Evolutionary conservation across 2,113 vertebrate genomes (phyloP).

Genomic region (Raja brachyura): DNA sequence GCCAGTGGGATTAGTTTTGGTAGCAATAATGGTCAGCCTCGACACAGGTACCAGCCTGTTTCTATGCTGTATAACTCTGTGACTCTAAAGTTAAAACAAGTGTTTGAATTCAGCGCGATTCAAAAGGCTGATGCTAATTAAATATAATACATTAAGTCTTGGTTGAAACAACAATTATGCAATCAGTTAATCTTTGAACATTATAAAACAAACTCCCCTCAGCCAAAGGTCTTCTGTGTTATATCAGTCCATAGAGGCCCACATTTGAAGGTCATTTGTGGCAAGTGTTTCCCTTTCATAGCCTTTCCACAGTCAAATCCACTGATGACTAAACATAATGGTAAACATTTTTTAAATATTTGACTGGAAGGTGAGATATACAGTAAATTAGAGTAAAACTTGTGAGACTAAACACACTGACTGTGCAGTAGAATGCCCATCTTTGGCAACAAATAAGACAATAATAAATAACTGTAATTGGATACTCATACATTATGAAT

Average conservation of each 20-base stretch:
- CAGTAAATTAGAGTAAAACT: neutral
- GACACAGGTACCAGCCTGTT: too few relatives aligned
- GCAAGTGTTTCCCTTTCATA: neutral
- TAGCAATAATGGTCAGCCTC: too few relatives aligned
- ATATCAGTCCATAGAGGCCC: neutral
- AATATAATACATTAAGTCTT: neutral
- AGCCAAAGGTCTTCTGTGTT: neutral
- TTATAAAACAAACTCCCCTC: neutral
- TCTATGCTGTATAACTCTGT: neutral
- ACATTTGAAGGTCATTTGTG: neutral
- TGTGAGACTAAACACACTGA: neutral
- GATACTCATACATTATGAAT: slow-evolving; percentile 26
- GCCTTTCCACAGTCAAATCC: neutral
- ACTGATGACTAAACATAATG: neutral
- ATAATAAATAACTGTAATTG: slow-evolving; percentile 28
- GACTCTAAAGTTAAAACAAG: neutral
- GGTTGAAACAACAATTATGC: neutral
- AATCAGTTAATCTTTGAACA: neutral
- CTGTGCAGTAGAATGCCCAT: neutral
- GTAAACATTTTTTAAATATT: neutral
- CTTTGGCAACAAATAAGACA: neutral
- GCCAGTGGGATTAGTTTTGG: too few relatives aligned
- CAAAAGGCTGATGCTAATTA: neutral
- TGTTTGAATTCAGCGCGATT: neutral
- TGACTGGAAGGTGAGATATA: neutral